These are phyloP conservation scores for Miichthys miiuy DNA, from an alignment of 2,797 vertebrate species.

Conservation along the genomic window DNA sequence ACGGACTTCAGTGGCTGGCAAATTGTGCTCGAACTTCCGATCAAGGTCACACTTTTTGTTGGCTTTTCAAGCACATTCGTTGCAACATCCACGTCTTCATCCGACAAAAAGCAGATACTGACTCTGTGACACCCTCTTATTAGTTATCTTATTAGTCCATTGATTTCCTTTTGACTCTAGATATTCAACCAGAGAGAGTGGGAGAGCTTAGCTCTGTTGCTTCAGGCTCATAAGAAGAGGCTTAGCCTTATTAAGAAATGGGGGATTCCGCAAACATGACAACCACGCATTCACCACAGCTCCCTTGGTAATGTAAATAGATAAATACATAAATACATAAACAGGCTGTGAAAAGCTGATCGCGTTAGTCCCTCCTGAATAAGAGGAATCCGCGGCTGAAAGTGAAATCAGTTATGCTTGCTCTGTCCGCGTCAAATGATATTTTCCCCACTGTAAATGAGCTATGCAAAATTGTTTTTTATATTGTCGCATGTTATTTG, in stretches of 20 bases:
- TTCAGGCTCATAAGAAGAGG: slow-evolving; percentile 67
- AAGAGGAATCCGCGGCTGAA: slow-evolving; percentile 61
- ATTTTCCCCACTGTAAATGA: slow-evolving; percentile 70
- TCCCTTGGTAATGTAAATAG: slow-evolving; percentile 81
- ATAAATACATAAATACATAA: slow-evolving; percentile 84
- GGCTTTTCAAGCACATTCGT: background rate
- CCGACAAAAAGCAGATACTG: slow-evolving; percentile 55
- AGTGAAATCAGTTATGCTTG: slow-evolving; percentile 75
- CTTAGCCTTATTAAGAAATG: slow-evolving; percentile 80
- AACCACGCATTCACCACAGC: slow-evolving; percentile 62
- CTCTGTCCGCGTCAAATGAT: slow-evolving; percentile 67
- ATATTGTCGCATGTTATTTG: slow-evolving; percentile 69
- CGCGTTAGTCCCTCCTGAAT: slow-evolving; percentile 74
- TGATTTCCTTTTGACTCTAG: slow-evolving; percentile 74
- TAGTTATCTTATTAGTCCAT: slow-evolving; percentile 66
- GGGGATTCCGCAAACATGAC: slow-evolving; percentile 75
- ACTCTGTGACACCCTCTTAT: slow-evolving; percentile 58
- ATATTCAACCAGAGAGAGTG: slow-evolving; percentile 44
- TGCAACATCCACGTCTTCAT: slow-evolving; percentile 10
- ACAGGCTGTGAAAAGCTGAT: slow-evolving; percentile 77
- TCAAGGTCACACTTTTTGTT: slow-evolving; percentile 3
- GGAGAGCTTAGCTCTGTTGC: slow-evolving; percentile 65
- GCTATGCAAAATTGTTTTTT: slow-evolving; percentile 76
- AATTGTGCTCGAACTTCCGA: background rate
- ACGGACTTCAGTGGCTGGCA: background rate